Percentiles rank a stretch among this genome's conserved stretches.
Evolutionary conservation across 92 coral and sea anemone species (phyloP).

Genomic region (Zoanthus gigantus): DNA sequence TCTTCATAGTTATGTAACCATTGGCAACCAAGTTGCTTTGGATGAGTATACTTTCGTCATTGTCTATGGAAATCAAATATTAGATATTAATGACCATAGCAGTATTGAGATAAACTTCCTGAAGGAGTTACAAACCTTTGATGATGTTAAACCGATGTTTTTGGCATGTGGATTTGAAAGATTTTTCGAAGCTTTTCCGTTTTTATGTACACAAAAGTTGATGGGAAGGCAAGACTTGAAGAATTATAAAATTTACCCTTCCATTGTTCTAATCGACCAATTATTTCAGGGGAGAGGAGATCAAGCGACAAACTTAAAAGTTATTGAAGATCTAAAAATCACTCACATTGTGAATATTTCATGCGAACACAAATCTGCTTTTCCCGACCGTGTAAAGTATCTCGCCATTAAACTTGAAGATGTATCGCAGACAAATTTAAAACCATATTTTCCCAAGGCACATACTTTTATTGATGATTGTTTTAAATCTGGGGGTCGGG

Average conservation of each 20-base stretch:
- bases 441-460: conserved; percentile 78
- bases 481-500: conserved; percentile 79
- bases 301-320: conserved; percentile 83
- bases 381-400: conserved; percentile 84
- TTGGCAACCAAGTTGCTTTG: conserved; percentile 53
- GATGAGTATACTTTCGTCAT: conserved; percentile 86
- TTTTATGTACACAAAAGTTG: conserved; percentile 78
- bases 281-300: conserved; percentile 95
- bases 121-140: conserved; percentile 70
- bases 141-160: conserved; percentile 76
- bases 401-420: conserved; percentile 93
- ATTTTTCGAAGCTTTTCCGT: conserved; percentile 78
- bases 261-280: conserved; percentile 80
- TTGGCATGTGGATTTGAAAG: conserved; percentile 79
- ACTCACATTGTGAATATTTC: conserved; percentile 91
- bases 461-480: conserved; percentile 78
- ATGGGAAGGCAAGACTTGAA: conserved; percentile 70
- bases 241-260: conserved; percentile 78
- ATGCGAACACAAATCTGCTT: conserved; percentile 87
- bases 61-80: conserved; percentile 78
- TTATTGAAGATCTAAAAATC: conserved; percentile 76
- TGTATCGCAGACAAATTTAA: conserved; percentile 82
- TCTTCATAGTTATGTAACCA: conserved; percentile 65
- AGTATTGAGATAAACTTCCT: conserved; percentile 73
- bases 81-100: conserved; percentile 35